Percentiles rank a stretch among this genome's conserved stretches.
Conservation (phyloP, 2,888 invertebrate species). For the Monoplex corrugatus region DNA sequence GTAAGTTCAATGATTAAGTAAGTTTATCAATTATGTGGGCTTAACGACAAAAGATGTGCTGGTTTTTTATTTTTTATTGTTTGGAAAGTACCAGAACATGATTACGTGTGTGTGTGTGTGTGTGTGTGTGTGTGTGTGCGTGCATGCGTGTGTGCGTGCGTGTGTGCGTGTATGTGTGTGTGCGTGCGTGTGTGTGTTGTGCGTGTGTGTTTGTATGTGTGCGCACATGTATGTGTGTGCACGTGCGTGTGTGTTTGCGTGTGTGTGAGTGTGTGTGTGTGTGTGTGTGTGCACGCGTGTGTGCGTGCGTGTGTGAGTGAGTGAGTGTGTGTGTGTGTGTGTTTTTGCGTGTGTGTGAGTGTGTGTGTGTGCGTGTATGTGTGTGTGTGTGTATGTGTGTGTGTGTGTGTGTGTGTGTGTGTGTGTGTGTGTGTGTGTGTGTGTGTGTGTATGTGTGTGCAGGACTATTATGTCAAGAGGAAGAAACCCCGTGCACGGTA, state of each 20-base stretch:
- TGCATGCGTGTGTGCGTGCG: too few relatives aligned
- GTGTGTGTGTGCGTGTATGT: conserved; percentile 24
- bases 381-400: neutral
- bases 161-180: too few relatives aligned
- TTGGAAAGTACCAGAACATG: too few relatives aligned
- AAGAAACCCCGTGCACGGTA: neutral
- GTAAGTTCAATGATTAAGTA: too few relatives aligned
- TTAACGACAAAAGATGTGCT: too few relatives aligned
- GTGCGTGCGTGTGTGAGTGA: neutral
- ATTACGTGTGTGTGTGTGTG: too few relatives aligned
- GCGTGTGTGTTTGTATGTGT: neutral
- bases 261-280: neutral
- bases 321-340: neutral
- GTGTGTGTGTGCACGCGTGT: neutral
- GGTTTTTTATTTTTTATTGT: too few relatives aligned
- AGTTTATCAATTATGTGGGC: too few relatives aligned
- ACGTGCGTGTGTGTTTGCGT: neutral
- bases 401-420: neutral
- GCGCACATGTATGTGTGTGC: too few relatives aligned
- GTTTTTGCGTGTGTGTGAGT: conserved; percentile 28
- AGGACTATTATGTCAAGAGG: conserved; percentile 25
- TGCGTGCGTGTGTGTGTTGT: too few relatives aligned
- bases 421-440: neutral
- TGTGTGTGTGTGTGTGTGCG: too few relatives aligned
- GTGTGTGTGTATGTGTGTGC: neutral